Evolutionary conservation across 2,113 vertebrate genomes (phyloP), one percentile per base, ranked within the genome.

Genomic region (human (Homo sapiens)): DNA sequence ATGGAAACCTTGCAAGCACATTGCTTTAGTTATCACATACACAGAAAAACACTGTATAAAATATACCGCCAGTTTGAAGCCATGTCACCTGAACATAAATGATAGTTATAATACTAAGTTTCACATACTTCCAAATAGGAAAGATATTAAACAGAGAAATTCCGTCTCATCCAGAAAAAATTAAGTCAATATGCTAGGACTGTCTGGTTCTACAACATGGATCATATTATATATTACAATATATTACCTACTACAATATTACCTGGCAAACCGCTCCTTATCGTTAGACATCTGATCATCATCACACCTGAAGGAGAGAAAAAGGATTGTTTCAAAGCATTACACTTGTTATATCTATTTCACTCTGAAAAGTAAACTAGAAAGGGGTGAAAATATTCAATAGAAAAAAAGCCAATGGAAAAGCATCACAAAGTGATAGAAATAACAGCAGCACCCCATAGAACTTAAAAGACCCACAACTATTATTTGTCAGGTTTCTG

Each of bases 241-340:
- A 20, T 20, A 55, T 55, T 55, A 55, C 52, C 52, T 55, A 55
- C 61, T 79, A 75, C 8, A 38, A 72, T 55, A 98, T 98, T 99
- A 99, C 99, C 99, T 99, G 97, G 99, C 99, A 98, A 99, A 99
- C 7, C 99, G 99, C 94, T 99, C 99, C 86, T 99, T 99, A 59
- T 99, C 99, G 4, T 98, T 99, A 10, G 99, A 98, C 93, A 98
- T 98, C 0, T 98, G 98, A 61, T 99, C 99, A 17, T 99, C 99
- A 0, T 99, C 99, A 86, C 99, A 99, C 70, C 99, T 99, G 97
- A 88, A 94, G 43, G 96, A 97, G 81, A 76, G 95, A 35, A 92
- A 35, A 97, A 64, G 18, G 22, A 48, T 90, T 82, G 94, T 57
- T 52, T 78, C 76, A 93, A 94, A 88, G 45, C 5, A 85, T 43